Evolutionary conservation across 2,797 vertebrate genomes (phyloP), one percentile per base, ranked within the genome.

Genomic region (Crax fasciolata): DNA sequence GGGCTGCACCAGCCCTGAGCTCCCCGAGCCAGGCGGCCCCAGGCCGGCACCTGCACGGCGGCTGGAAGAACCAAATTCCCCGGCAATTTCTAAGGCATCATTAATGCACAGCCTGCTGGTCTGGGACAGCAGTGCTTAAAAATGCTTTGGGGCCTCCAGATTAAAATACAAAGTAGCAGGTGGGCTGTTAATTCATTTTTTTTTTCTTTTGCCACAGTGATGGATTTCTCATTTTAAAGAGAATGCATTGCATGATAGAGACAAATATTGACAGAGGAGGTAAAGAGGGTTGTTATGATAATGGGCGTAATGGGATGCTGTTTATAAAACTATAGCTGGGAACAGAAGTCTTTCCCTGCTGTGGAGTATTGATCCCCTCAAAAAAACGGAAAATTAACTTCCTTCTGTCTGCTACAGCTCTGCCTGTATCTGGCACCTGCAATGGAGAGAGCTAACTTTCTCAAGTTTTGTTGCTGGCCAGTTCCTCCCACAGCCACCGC

Each of bases 211-310:
- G 87, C 89, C 70, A 92, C 4, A 4, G 73, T 16, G 62, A 89
- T 83, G 84, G 90, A 93, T 96, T 94, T 93, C 89, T 92, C 83
- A 44, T 73, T 89, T 77, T 68, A 49, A 55, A 87, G 93, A 96
- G 84, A 94, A 96, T 90, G 35, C 62, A n/a, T 49, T 32, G 79
- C 68, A 70, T 84, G 79, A 78, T 78, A 19, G 59, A 94, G 82
- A 79, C 94, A 95, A 97, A 96, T 89, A 92, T 95, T 96, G 93
- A 88, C 93, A 93, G 89, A 92, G 91, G 32, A 96, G 96, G 96
- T 90, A 57, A 96, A 98, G 87, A 16, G 28, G 92, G 81, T 77
- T 89, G 79, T 83, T 95, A 89, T 86, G 84, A 93, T 97, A 95
- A 96, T 84, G 94, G 91, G 82, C 92, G 79, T 95, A 94, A 95